Evolutionary conservation across 2,113 vertebrate genomes (phyloP).

Genomic region (Melanocharis versteri): DNA sequence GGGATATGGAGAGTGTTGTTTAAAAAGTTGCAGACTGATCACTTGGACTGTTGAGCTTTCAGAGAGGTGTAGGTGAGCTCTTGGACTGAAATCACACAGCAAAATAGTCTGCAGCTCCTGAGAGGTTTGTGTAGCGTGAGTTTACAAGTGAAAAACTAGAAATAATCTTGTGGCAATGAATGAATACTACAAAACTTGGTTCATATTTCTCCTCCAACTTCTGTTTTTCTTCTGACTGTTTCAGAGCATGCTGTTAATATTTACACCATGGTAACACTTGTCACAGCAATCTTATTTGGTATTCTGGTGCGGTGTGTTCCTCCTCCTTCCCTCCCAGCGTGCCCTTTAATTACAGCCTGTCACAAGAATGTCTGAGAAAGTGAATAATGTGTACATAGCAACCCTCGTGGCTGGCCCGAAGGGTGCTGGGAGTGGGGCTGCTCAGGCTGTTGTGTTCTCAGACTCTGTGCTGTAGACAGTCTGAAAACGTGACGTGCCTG

Average conservation of each 20-base stretch:
- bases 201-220: background rate
- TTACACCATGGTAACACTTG: background rate
- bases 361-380: slow-evolving; percentile 28
- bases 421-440: background rate
- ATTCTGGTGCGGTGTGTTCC: background rate
- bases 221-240: background rate
- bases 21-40: background rate
- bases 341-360: slow-evolving; percentile 46
- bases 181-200: background rate
- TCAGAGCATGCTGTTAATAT: background rate
- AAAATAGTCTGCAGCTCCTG: background rate
- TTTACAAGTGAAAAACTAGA: background rate
- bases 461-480: slow-evolving; percentile 3
- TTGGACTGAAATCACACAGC: background rate
- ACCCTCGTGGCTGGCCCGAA: background rate
- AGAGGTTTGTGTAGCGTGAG: background rate
- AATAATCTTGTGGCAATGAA: background rate
- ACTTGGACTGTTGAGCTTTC: background rate
- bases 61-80: background rate
- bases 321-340: background rate
- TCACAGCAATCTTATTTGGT: background rate
- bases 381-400: slow-evolving; percentile 10
- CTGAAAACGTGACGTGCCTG: background rate
- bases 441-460: slow-evolving; percentile 7
- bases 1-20: background rate